Percentiles rank a stretch among this genome's conserved stretches.
phyloP scores from a whole-genome alignment of 2,888 invertebrate genomes.

The Brachylomia viminalis region DNA sequence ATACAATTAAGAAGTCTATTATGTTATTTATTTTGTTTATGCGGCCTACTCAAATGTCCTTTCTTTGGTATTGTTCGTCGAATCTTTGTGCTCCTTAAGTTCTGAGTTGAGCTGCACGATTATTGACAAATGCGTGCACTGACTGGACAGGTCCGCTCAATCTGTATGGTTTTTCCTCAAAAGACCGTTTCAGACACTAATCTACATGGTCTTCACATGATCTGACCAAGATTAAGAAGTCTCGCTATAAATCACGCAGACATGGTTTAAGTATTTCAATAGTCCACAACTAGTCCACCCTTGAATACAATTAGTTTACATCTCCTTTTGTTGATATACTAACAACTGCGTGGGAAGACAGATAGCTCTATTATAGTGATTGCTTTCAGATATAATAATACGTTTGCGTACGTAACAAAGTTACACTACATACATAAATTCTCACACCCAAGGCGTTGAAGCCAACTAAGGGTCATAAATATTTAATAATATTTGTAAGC shows the following conservation, averaged over 20 bases:
- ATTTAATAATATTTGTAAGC: constrained; percentile 32
- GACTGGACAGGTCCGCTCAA: too few relatives aligned
- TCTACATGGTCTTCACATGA: too few relatives aligned
- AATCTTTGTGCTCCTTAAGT: too few relatives aligned
- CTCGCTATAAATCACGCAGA: constrained; percentile 22
- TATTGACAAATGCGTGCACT: too few relatives aligned
- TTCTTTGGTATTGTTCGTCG: too few relatives aligned
- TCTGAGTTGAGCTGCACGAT: too few relatives aligned
- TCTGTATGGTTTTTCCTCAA: too few relatives aligned
- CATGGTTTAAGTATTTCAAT: constrained; percentile 33
- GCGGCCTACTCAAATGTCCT: too few relatives aligned
- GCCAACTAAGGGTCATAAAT: constrained; percentile 29
- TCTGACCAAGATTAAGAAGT: not conserved
- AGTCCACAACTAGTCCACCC: constrained; percentile 42
- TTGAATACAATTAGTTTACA: constrained; percentile 53
- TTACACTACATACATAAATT: constrained; percentile 4
- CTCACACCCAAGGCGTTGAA: constrained; percentile 34
- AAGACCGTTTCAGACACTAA: too few relatives aligned
- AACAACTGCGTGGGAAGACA: constrained; percentile 27
- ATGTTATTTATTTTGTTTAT: too few relatives aligned
- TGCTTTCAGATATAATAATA: constrained; percentile 16
- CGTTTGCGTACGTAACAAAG: constrained; percentile 1
- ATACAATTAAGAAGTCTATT: not conserved
- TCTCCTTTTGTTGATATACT: constrained; percentile 41
- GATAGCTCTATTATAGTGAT: constrained; percentile 6